Percentiles rank a stretch among this genome's conserved stretches.
Conservation (phyloP, 2,888 invertebrate species). For the Serripes groenlandicus region DNA sequence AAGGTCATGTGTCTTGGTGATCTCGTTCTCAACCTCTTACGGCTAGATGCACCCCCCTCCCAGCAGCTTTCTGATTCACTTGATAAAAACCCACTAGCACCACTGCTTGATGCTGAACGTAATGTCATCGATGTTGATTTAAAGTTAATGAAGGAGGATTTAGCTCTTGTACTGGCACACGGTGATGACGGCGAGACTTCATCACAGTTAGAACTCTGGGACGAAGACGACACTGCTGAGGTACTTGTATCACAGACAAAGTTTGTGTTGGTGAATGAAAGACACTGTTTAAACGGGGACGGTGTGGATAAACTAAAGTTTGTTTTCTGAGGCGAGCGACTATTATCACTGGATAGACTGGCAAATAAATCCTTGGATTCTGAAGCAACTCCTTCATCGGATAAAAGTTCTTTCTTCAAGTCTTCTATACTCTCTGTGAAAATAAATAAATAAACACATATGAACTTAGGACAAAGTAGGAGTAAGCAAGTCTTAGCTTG, state of each 20-base stretch:
- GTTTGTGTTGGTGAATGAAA: slow-evolving; percentile 62
- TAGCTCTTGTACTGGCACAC: slow-evolving; percentile 29
- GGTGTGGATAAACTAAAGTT: slow-evolving; percentile 65
- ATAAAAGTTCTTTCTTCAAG: slow-evolving; percentile 56
- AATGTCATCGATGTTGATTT: slow-evolving; percentile 65
- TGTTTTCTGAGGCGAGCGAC: slow-evolving; percentile 66
- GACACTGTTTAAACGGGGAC: slow-evolving; percentile 66
- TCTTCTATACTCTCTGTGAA: slow-evolving; percentile 65
- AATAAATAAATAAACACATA: neutral
- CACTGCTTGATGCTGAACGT: slow-evolving; percentile 51
- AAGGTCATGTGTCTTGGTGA: slow-evolving; percentile 73
- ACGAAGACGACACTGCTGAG: slow-evolving; percentile 49
- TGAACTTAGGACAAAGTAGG: too few species aligned
- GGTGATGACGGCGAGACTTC: slow-evolving; percentile 50
- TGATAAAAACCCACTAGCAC: slow-evolving; percentile 44
- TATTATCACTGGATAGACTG: slow-evolving; percentile 57
- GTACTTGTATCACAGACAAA: slow-evolving; percentile 65
- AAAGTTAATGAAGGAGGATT: slow-evolving; percentile 50
- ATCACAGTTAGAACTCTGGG: slow-evolving; percentile 44
- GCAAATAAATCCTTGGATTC: slow-evolving; percentile 54
- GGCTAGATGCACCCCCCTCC: slow-evolving; percentile 42
- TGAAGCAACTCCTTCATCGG: slow-evolving; percentile 55
- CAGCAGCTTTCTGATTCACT: slow-evolving; percentile 69
- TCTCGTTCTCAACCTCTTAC: slow-evolving; percentile 54
- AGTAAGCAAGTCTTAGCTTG: too few species aligned